A percentile compares a stretch with the other conserved stretches of the same genome.
Conservation (phyloP, 35 echinoderm and acorn worm species). For the Patiria miniata region DNA sequence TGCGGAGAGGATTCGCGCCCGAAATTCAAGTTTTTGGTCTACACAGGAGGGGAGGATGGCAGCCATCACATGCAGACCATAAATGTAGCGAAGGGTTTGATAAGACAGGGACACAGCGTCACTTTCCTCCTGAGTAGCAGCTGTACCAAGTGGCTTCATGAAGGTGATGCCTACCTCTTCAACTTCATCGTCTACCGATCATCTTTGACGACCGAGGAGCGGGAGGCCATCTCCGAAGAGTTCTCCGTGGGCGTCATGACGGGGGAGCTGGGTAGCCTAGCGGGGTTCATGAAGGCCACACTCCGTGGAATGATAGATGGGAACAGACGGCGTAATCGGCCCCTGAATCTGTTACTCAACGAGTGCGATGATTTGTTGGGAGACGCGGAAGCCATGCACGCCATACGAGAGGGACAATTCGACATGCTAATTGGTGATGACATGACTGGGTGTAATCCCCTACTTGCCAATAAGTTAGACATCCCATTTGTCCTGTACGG, state of each 20-base stretch:
- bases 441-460: not conserved
- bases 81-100: not conserved
- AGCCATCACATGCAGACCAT: not conserved
- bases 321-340: not conserved
- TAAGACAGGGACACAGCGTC: not conserved
- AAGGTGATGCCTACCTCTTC: not conserved
- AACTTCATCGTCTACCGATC: not conserved
- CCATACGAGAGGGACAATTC: not conserved
- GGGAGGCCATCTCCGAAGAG: not conserved
- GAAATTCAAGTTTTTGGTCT: not conserved
- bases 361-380: not conserved
- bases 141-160: not conserved
- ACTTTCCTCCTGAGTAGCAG: slow-evolving; percentile 3
- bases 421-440: slow-evolving; percentile 2
- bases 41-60: not conserved
- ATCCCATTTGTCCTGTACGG: not conserved
- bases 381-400: not conserved
- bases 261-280: not conserved
- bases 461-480: not conserved
- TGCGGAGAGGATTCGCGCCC: too few relatives aligned
- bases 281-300: not conserved
- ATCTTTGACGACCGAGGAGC: not conserved
- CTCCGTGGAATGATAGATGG: not conserved
- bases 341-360: not conserved
- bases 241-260: not conserved